Base-by-base conservation (phyloP, 2,113 vertebrate genomes). In the Strix uralensis region DNA sequence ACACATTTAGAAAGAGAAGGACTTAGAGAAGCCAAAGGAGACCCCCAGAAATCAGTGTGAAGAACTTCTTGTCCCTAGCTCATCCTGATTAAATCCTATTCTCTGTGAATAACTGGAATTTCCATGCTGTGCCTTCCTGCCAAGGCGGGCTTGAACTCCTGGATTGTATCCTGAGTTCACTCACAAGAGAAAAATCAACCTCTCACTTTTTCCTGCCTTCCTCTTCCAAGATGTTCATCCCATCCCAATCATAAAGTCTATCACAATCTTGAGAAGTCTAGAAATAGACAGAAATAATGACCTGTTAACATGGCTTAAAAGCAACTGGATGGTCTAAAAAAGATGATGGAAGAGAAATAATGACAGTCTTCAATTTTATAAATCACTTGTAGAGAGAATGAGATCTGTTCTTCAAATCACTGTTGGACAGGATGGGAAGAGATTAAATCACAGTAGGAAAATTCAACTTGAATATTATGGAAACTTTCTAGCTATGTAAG, bases 251-350 rank as follows among this genome's bases (percentile, higher is more conserved):
- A 58, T 79, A 81, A 90, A 27, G 15, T 66, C 55, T 78, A 67
- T 62, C 4, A 59, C 27, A 30, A 16, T 73, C 17, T 73, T 89
- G 27, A 84, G 46, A 54, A 78, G 19, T n/a, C 27, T 66, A 74
- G 51, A 87, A 81, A 86, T 70, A 81, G 49, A n/a, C 51, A 82
- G 90, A 92, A 86, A 81, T 89, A 94, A 91, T 81, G 61, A 65
- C 34, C 51, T 78, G 52, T 55, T 36, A 93, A 61, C 13, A 42
- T 78, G 65, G 47, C 57, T 87, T 93, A 36, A 91, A 89, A 87
- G 7, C 73, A 87, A 59, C n/a, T 55, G 42, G 7, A 71, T 63
- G 30, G 9, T 71, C 34, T 87, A 46, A 94, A 46, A 94, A 87
- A 57, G 61, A 59, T 0, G 22, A 71, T 1, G 4, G 32, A 78